A percentile compares a stretch with the other conserved stretches of the same genome.
phyloP scores from a whole-genome alignment of 1,140 invertebrate genomes.

The Eupeodes corollae region DNA sequence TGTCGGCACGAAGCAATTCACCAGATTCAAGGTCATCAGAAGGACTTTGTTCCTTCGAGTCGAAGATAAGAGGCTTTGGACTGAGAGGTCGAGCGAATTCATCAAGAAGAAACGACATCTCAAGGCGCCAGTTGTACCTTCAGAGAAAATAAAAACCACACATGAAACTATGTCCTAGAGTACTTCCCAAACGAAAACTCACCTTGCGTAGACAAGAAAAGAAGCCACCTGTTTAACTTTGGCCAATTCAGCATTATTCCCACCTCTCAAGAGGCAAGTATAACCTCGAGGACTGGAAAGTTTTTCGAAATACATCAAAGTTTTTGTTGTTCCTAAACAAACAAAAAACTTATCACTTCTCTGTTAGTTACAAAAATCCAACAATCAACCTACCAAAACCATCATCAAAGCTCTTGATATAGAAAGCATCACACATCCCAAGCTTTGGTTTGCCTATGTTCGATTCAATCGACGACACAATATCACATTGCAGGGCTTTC shows the following conservation, averaged over 20 bases:
- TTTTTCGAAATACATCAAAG: slow-evolving; percentile 88
- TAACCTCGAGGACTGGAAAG: slow-evolving; percentile 75
- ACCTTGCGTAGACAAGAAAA: slow-evolving; percentile 66
- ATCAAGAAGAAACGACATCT: slow-evolving; percentile 80
- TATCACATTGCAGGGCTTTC: slow-evolving; percentile 70
- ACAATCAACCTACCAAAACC: slow-evolving; percentile 19
- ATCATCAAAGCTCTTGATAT: slow-evolving; percentile 50
- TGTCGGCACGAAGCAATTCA: neutral
- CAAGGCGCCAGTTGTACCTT: slow-evolving; percentile 79
- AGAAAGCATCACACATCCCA: slow-evolving; percentile 80
- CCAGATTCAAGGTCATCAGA: slow-evolving; percentile 9
- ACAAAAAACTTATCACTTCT: slow-evolving; percentile 8
- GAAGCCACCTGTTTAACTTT: slow-evolving; percentile 71
- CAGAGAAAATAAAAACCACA: neutral
- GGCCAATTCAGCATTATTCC: slow-evolving; percentile 59
- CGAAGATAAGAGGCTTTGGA: slow-evolving; percentile 28
- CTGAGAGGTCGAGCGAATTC: slow-evolving; percentile 41
- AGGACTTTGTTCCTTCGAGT: slow-evolving; percentile 33
- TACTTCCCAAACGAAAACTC: too few relatives aligned
- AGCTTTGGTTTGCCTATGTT: slow-evolving; percentile 71
- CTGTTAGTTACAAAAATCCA: slow-evolving; percentile 1
- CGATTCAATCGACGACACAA: slow-evolving; percentile 81
- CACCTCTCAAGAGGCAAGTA: slow-evolving; percentile 79
- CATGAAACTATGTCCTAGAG: too few relatives aligned
- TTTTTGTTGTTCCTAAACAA: slow-evolving; percentile 51